phyloP scores from a whole-genome alignment of 2,113 vertebrate species.

The Tetrao urogallus region DNA sequence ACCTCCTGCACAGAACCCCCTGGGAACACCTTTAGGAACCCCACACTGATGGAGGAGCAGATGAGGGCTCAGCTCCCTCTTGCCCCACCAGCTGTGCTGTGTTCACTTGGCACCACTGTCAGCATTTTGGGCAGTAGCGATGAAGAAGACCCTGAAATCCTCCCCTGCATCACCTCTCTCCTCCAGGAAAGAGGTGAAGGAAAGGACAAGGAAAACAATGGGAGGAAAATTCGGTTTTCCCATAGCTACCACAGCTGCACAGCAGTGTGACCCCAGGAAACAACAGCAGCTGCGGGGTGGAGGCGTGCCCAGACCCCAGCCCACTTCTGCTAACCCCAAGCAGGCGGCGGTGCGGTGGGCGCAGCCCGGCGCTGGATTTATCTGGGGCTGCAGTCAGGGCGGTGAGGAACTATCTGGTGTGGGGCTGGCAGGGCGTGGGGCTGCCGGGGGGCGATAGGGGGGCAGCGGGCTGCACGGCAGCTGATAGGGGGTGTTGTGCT shows the following conservation, averaged over 20 bases:
- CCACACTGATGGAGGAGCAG: neutral
- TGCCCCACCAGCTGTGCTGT: neutral
- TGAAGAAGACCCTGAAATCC: neutral
- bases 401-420: neutral
- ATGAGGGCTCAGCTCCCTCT: neutral
- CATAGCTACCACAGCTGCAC: neutral
- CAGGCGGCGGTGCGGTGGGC: neutral
- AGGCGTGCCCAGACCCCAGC: neutral
- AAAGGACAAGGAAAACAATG: neutral
- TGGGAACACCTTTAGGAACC: neutral
- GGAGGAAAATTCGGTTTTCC: neutral
- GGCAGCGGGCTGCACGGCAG: neutral
- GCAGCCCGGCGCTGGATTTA: neutral
- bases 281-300: rapidly evolving
- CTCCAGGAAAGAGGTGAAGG: neutral
- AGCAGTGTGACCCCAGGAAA: too few relatives aligned
- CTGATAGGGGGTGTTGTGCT: neutral
- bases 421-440: neutral
- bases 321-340: neutral
- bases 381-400: neutral
- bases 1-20: too few relatives aligned
- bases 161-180: neutral
- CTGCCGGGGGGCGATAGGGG: neutral
- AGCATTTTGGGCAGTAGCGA: neutral
- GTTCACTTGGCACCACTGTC: too few relatives aligned